These are phyloP conservation scores for Anastrepha ludens DNA, from an alignment of 1,140 invertebrate genomes.

Conservation along the genomic window DNA sequence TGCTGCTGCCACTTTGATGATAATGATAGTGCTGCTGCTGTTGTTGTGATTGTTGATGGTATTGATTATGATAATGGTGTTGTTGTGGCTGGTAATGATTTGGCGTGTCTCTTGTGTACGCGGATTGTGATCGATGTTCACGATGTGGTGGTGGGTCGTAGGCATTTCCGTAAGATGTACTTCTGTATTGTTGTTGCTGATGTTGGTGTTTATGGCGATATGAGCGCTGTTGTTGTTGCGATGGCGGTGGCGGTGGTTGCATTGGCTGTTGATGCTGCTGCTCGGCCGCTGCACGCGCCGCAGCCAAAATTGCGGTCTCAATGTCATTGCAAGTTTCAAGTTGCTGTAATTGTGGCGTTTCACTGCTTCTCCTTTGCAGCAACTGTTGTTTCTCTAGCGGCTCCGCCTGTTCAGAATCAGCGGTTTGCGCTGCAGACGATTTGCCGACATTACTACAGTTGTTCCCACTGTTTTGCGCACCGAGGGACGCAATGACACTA, in stretches of 20 bases:
- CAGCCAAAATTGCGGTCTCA: slow-evolving; percentile 70
- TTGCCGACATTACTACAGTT: too few species aligned
- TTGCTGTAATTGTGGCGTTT: slow-evolving; percentile 60
- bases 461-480: not conserved
- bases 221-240: slow-evolving; percentile 60
- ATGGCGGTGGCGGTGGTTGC: slow-evolving; percentile 54
- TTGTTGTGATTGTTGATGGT: slow-evolving; percentile 40
- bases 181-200: slow-evolving; percentile 56
- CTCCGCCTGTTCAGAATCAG: not conserved
- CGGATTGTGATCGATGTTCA: slow-evolving; percentile 22
- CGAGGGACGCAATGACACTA: not conserved
- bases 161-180: slow-evolving; percentile 53
- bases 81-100: slow-evolving; percentile 34
- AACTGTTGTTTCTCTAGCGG: not conserved
- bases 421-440: not conserved
- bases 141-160: slow-evolving; percentile 49
- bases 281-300: slow-evolving; percentile 67
- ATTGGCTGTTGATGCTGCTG: slow-evolving; percentile 54
- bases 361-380: not conserved
- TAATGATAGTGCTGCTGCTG: slow-evolving; percentile 50
- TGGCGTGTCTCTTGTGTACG: not conserved
- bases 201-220: slow-evolving; percentile 64
- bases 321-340: slow-evolving; percentile 72
- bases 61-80: slow-evolving; percentile 47
- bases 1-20: slow-evolving; percentile 54